Base-by-base conservation (phyloP, 2,888 invertebrate species). In the Muschampia staudingeri region DNA sequence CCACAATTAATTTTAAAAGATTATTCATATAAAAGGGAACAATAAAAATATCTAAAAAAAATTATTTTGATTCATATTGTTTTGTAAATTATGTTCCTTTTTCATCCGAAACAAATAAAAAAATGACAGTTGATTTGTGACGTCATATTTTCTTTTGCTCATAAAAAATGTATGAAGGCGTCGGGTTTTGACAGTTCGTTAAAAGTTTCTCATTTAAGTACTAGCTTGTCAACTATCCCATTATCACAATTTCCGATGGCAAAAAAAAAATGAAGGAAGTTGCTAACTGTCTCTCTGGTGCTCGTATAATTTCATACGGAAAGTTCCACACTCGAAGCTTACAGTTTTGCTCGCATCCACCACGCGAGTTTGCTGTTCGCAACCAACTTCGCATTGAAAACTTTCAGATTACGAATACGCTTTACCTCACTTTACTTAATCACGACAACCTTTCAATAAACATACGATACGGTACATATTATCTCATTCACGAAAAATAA, bases 271-370 rank as follows among this genome's bases (percentile, higher is more conserved):
- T 8, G 44, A 61, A 65, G 44, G 42, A 76, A 67, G 65, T 76
- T 67, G 37, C 30, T 34, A 37, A 76, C 76, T 76, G 69, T 77
- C 48, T 72, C 72, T 14, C 73, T 52, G 69, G 44, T 76, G 34
- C 71, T 76, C 71, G 70, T 75, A 69, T 69, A 75, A 81, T 81
- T 81, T 77, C 70, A 77, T 77, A 72, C 65, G 81, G 77, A 81
- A 81, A 81, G 77, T 81, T 76, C 25, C 34, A 37, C 67, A 80
- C 69, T 37, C 69, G 69, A 37, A 44, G 44, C 73, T 73, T 42
- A 48, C 75, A 48, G 73, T 56, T 52, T 19, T 65, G 40, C 44
- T 80, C 67, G 19, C 65, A 69, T 25, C 19, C 19, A n/a, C 80
- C 19, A 30, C 52, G n/a, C 44, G 56, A 76, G 69, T 76, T 71